Base-by-base conservation (phyloP, 2,888 invertebrate species). In the Leptopterna dolabrata region DNA sequence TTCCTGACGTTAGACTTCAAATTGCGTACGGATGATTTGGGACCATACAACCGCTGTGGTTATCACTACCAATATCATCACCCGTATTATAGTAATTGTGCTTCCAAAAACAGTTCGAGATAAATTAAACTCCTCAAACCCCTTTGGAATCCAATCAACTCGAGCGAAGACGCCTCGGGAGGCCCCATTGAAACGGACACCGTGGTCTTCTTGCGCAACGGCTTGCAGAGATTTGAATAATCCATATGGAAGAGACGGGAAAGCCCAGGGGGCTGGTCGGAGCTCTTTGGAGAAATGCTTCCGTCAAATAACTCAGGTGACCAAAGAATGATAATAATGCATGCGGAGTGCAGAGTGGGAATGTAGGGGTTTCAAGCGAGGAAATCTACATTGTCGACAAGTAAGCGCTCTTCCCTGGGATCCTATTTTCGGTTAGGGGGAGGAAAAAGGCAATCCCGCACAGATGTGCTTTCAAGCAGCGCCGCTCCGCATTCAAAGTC, bases 191-290 rank as follows among this genome's bases (percentile, higher is more conserved):
- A 63, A 63, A 63, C 24, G 63, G 63, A 63, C 24, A 24, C n/a
- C 27, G 11, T n/a, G 6, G 19, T 9, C 63, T 24, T 24, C 63
- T 27, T 24, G 63, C 63, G 63, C 63, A 63, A 63, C 51, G 51
- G 51, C 63, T 63, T 63, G 63, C 63, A 19, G 63, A 63, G 63
- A 63, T 63, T 63, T 63, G 63, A 63, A 63, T 63, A 63, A 63
- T 63, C 63, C 63, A 63, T 63, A 63, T 63, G 63, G 63, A 63
- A 63, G 9, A 36, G 36, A 7, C 36, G 36, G 36, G 36, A 36
- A 7, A 63, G 24, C 27, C 55, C 63, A 24, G 24, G 13, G 2
- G 63, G 63, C 6, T 19, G 63, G 63, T 19, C 4, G 63, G 63
- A 19, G 51, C 51, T 63, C 63, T 63, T 51, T 51, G 27, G 63